A percentile compares a stretch with the other conserved stretches of the same genome.
Evolutionary conservation across 2,888 invertebrate genomes (phyloP).

Genomic region (Caenorhabditis virilis): DNA sequence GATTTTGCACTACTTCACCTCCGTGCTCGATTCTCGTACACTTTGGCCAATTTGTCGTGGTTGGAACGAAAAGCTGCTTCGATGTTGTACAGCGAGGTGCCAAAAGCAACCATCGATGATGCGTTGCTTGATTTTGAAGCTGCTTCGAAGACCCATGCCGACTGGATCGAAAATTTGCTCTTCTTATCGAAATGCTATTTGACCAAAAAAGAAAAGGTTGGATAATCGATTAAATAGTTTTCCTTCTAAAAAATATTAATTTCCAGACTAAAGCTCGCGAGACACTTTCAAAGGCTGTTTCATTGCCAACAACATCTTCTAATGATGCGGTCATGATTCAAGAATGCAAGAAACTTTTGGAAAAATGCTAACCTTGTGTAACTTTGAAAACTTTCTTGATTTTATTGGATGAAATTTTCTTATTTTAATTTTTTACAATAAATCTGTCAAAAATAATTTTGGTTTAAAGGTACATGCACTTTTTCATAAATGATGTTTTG

Average conservation of each 20-base stretch:
- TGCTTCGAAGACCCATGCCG: conserved; percentile 68
- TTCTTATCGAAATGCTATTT: conserved; percentile 69
- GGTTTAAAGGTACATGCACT: too few relatives aligned
- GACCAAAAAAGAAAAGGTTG: conserved; percentile 54
- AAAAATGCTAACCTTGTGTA: conserved; percentile 36
- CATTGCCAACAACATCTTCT: conserved; percentile 31
- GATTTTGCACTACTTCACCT: conserved; percentile 57
- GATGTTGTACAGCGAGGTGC: conserved; percentile 49
- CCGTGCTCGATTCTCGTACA: conserved; percentile 53
- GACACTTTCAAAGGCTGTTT: conserved; percentile 42
- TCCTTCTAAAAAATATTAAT: neutral
- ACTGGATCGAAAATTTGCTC: conserved; percentile 71
- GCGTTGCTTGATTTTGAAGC: conserved; percentile 54
- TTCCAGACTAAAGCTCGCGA: conserved; percentile 47
- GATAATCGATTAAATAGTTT: neutral
- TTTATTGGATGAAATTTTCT: too few relatives aligned
- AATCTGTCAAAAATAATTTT: too few relatives aligned
- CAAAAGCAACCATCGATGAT: conserved; percentile 55
- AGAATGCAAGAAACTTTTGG: conserved; percentile 42
- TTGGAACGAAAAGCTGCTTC: conserved; percentile 52
- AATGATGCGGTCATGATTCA: conserved; percentile 40
- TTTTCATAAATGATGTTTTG: too few relatives aligned
- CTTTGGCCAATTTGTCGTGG: conserved; percentile 56
- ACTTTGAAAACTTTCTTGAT: too few relatives aligned
- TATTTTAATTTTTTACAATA: too few relatives aligned